phyloP scores from a whole-genome alignment of 2,113 vertebrate genomes.

The Hypanus sabinus region DNA sequence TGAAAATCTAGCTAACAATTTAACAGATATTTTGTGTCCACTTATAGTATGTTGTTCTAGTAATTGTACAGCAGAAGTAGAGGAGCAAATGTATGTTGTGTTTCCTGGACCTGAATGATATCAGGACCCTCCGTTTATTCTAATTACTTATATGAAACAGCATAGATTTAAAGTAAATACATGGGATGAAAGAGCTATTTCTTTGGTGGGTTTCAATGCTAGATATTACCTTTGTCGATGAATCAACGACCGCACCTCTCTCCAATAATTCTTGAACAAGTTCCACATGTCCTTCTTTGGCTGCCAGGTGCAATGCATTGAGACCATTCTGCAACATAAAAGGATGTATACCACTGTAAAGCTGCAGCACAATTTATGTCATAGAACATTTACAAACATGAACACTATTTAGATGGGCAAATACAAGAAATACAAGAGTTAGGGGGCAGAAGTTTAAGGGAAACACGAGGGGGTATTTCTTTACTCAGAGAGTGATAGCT shows the following conservation, averaged over 20 bases:
- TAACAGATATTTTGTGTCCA: neutral
- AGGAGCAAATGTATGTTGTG: neutral
- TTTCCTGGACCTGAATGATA: neutral
- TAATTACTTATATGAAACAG: neutral
- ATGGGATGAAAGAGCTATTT: neutral
- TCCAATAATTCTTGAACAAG: conserved; percentile 93
- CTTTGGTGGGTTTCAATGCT: neutral
- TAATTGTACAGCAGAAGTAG: too few species aligned
- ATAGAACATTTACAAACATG: neutral
- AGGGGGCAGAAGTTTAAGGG: too few species aligned
- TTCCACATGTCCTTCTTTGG: conserved; percentile 91
- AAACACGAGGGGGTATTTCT: too few species aligned
- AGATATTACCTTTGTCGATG: conserved; percentile 80
- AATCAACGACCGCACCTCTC: conserved; percentile 79
- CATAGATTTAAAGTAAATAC: neutral
- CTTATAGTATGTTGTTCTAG: too few species aligned
- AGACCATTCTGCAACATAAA: conserved; percentile 83
- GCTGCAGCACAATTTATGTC: neutral
- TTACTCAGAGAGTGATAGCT: too few species aligned
- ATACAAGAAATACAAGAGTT: too few species aligned
- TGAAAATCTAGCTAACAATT: neutral
- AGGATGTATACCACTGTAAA: conserved; percentile 35
- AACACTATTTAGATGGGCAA: neutral
- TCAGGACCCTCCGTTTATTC: neutral
- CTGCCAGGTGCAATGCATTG: conserved; percentile 90